Conservation (phyloP, 2,113 vertebrate genomes). For the Platysternon megacephalum region DNA sequence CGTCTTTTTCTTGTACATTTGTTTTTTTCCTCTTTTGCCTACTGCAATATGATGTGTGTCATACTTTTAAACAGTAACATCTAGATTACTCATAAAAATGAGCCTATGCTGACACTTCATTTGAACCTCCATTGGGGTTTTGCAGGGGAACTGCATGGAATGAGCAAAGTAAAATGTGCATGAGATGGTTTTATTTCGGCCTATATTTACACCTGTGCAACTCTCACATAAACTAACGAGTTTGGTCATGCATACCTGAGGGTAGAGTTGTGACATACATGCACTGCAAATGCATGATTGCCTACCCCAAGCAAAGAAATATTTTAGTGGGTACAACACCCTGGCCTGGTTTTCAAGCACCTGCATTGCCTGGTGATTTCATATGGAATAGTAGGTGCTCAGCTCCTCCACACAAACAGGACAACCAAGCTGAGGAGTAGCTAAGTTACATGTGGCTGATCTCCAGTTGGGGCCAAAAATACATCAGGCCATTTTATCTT, state of each 20-base stretch:
- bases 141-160: neutral
- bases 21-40: neutral
- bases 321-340: neutral
- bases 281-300: neutral
- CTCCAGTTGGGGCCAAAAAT: neutral
- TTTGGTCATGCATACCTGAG: neutral
- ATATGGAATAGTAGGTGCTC: neutral
- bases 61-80: too few species aligned
- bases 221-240: neutral
- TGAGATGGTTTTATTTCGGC: neutral
- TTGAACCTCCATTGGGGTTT: neutral
- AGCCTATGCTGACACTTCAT: neutral
- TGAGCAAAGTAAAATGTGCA: neutral
- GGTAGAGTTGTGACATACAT: neutral
- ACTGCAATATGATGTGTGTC: too few species aligned
- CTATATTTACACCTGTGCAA: neutral
- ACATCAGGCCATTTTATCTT: neutral
- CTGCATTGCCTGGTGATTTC: neutral
- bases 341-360: neutral
- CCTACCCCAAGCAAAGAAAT: neutral
- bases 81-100: neutral
- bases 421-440: neutral
- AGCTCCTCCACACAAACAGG: neutral
- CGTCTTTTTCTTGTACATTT: neutral
- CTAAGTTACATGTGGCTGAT: neutral